Percentiles rank a stretch among this genome's conserved stretches.
phyloP scores from a whole-genome alignment of 2,113 vertebrate genomes.

The Leptobrachium ailaonicum region DNA sequence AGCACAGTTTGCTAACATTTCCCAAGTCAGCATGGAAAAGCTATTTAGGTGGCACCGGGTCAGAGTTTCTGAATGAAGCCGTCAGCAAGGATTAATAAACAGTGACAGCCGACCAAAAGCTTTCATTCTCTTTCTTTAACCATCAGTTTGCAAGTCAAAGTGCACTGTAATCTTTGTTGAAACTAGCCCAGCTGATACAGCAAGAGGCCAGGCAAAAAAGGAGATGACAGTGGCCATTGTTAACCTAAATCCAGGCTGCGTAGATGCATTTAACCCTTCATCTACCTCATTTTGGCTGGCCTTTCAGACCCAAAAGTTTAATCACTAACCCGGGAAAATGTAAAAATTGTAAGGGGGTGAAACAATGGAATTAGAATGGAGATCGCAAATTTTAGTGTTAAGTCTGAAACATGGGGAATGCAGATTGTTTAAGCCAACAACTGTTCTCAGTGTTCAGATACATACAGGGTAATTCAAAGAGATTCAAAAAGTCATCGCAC shows the following conservation, averaged over 20 bases:
- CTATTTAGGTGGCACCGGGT: slow-evolving; percentile 55
- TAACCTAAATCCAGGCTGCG: slow-evolving; percentile 52
- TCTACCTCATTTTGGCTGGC: not conserved
- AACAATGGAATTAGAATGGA: too few relatives aligned
- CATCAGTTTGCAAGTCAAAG: slow-evolving; percentile 72
- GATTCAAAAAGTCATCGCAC: too few relatives aligned
- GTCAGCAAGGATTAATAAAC: slow-evolving; percentile 77
- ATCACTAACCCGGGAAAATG: too few relatives aligned
- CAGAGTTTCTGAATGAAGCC: slow-evolving; percentile 74
- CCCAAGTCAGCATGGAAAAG: slow-evolving; percentile 62
- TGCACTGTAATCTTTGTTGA: slow-evolving; percentile 77
- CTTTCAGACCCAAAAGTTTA: too few relatives aligned
- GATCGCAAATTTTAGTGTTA: too few relatives aligned
- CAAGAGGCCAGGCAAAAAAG: slow-evolving; percentile 65
- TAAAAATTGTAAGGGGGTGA: too few relatives aligned
- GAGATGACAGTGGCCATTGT: slow-evolving; percentile 62
- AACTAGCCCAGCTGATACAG: slow-evolving; percentile 72
- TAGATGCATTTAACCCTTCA: slow-evolving; percentile 53
- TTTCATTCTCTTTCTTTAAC: slow-evolving; percentile 79
- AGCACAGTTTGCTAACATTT: slow-evolving; percentile 61
- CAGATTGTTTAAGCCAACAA: too few relatives aligned
- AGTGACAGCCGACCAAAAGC: slow-evolving; percentile 78
- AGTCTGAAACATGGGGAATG: too few relatives aligned
- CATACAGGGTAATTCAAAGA: too few relatives aligned
- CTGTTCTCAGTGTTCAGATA: too few relatives aligned